Percentiles rank a stretch among this genome's conserved stretches.
phyloP scores from a whole-genome alignment of 2,113 vertebrate genomes.

The Lucifuga dentata region DNA sequence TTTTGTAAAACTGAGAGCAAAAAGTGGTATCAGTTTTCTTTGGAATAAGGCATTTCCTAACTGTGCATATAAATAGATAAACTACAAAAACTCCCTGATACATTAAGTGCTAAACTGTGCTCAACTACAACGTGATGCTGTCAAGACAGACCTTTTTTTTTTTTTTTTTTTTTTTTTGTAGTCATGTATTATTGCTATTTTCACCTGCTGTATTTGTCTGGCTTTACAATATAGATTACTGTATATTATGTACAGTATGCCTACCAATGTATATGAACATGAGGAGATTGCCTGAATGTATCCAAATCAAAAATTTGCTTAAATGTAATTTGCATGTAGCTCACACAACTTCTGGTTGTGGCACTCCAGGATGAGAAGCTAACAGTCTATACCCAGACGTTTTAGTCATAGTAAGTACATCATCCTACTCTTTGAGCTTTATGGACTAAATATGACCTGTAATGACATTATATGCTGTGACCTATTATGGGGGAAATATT shows the following conservation, averaged over 20 bases:
- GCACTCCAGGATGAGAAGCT: conserved; percentile 76
- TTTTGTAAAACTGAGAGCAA: conserved; percentile 40
- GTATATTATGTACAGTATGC: conserved; percentile 40
- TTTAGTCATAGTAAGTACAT: conserved; percentile 10
- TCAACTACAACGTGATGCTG: conserved; percentile 69
- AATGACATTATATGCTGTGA: conserved; percentile 64
- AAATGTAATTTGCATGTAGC: conserved; percentile 43
- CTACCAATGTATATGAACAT: conserved; percentile 43
- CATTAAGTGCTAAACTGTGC: conserved; percentile 77
- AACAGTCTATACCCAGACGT: conserved; percentile 76
- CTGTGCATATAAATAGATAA: conserved; percentile 78
- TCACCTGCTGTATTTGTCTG: conserved; percentile 70
- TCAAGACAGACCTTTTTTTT: conserved; percentile 51
- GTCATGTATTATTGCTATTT: conserved; percentile 81
- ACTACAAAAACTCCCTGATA: conserved; percentile 84
- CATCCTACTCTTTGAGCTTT: conserved; percentile 23
- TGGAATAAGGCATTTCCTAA: conserved; percentile 83
- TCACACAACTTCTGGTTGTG: conserved; percentile 50
- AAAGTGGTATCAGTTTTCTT: conserved; percentile 69
- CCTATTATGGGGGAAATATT: conserved; percentile 29
- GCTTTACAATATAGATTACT: conserved; percentile 55
- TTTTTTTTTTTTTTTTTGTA: conserved; percentile 50
- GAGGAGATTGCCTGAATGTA: conserved; percentile 41
- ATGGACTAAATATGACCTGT: conserved; percentile 28
- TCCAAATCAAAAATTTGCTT: conserved; percentile 46